phyloP scores from a whole-genome alignment of 2,113 vertebrate genomes.

The rabbit (Oryctolagus cuniculus) region mOryCun1.1 NC_091442.1:91744001-91744500 shows the following conservation, averaged over 20 bases:
- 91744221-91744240: background rate
- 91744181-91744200: constrained; percentile 38
- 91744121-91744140: background rate
- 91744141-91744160: background rate
- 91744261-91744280: background rate
- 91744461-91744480: background rate
- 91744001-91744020: background rate
- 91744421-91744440: background rate
- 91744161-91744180: background rate
- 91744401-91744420: background rate
- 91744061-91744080: background rate
- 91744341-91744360: constrained; percentile 28
- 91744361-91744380: background rate
- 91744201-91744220: background rate
- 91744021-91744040: background rate
- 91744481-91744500: background rate
- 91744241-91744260: background rate
- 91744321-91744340: background rate
- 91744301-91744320: background rate
- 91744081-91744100: background rate
- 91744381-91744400: background rate
- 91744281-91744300: background rate
- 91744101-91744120: background rate
- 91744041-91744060: fast-evolving
- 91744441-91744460: background rate